Base-by-base conservation (phyloP, 2,888 invertebrate species). In the Habroteleia sp. region DNA sequence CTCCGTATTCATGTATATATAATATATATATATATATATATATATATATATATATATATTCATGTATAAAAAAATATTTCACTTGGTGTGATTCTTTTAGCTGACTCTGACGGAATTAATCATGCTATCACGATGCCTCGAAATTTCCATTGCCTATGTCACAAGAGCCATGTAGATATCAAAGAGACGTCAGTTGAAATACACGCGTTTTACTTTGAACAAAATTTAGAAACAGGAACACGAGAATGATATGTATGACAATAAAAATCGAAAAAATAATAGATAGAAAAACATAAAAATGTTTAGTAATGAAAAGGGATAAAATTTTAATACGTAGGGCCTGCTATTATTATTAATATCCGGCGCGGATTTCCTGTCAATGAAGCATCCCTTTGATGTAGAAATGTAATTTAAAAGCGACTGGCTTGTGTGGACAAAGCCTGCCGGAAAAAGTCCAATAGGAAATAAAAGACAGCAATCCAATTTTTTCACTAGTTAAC, bases 301-400 rank as follows among this genome's bases (percentile, higher is more conserved):
- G 76, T 63, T 66, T 14, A 41, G 27, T 14, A 25, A 77, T 65
- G 74, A 80, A 80, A 78, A 68, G 54, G 63, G 58, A 74, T 77
- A 41, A 78, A 74, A 48, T 50, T 77, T 77, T 69, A 29, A 31
- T 16, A 35, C 37, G 13, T 39, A 37, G 63, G 56, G 11, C 23
- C 20, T 20, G 58, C 35, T 50, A 50, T 68, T 60, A 60, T 69
- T 69, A 60, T 20, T 69, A 69, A 69, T 69, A 69, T 60, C 60
- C 27, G 11, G 35, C 25, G 44, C 13, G 20, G 60, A 69, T 60
- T 69, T 69, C 10, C 42, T 44, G 50, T 17, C 54, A 52, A 60
- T 65, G 44, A 46, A 48, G 31, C 37, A 31, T 25, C 65, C 41
- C 73, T 74, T 74, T 66, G 73, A 74, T 39, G 66, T 23, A 16